Evolutionary conservation across 2,888 invertebrate species (phyloP).

Genomic region (Phlogophora meticulosa): DNA sequence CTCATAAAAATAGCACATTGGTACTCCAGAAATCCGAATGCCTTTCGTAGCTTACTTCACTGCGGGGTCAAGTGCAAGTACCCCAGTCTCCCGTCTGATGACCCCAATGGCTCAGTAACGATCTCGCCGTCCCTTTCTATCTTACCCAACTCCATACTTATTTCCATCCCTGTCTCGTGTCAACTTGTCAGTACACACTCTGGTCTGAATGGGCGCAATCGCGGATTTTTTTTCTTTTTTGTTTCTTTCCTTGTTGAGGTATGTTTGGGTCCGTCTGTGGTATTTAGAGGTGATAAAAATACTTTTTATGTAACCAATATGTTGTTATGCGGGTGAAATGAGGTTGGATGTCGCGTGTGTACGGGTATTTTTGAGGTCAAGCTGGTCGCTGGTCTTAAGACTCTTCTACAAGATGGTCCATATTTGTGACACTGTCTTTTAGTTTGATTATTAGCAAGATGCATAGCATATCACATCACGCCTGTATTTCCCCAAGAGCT

Average conservation of each 20-base stretch:
- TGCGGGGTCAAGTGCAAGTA: constrained; percentile 61
- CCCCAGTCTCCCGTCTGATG: constrained; percentile 61
- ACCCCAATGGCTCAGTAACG: constrained; percentile 60
- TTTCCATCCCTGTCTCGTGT: constrained; percentile 37
- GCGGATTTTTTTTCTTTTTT: constrained; percentile 32
- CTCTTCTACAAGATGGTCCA: background rate
- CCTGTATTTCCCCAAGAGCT: too few relatives aligned
- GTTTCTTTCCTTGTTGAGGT: constrained; percentile 12
- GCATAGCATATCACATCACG: background rate
- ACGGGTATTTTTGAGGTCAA: constrained; percentile 18
- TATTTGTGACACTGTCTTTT: background rate
- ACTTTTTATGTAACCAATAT: constrained; percentile 46
- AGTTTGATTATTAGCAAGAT: background rate
- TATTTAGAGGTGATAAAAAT: constrained; percentile 44
- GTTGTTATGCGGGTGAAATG: constrained; percentile 32
- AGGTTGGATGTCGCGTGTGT: constrained; percentile 8
- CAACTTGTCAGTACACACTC: constrained; percentile 52
- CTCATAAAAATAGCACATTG: constrained; percentile 37
- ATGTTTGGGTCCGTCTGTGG: constrained; percentile 33
- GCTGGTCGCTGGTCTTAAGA: background rate
- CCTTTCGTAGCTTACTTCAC: constrained; percentile 40
- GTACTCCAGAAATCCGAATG: constrained; percentile 38
- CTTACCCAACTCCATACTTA: background rate
- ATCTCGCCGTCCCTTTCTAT: constrained; percentile 41
- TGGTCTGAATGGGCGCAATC: constrained; percentile 56